phyloP scores from a whole-genome alignment of 2,888 invertebrate genomes.

The Ophion slaviceki region DNA sequence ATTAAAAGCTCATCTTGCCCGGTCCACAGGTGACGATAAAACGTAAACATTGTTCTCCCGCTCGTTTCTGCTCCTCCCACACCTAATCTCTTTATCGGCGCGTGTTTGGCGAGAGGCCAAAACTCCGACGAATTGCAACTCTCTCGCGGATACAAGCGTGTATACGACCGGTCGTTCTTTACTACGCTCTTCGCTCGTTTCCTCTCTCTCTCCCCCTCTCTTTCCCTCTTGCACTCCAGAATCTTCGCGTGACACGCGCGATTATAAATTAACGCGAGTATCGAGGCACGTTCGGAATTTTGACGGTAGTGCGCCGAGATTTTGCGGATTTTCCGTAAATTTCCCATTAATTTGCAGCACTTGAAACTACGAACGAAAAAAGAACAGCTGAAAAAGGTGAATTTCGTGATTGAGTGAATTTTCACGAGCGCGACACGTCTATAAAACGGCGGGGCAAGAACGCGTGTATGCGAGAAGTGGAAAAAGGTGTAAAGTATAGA shows the following conservation, averaged over 20 bases:
- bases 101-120: constrained; percentile 78
- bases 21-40: constrained; percentile 63
- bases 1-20: constrained; percentile 48
- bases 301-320: not conserved
- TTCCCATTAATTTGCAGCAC: not conserved
- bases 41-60: constrained; percentile 77
- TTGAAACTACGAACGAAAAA: too few relatives aligned
- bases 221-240: not conserved
- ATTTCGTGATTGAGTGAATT: constrained; percentile 11
- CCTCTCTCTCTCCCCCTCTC: constrained; percentile 27
- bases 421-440: constrained; percentile 23
- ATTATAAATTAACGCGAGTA: constrained; percentile 3
- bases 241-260: not conserved
- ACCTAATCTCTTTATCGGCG: constrained; percentile 81
- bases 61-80: constrained; percentile 18
- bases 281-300: not conserved
- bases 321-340: not conserved
- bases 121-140: constrained; percentile 50
- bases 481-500: constrained; percentile 4
- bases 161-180: constrained; percentile 5
- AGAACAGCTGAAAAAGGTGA: not conserved
- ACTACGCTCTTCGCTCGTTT: not conserved
- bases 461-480: not conserved
- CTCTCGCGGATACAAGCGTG: constrained; percentile 32
- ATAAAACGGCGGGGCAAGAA: not conserved